Conservation (phyloP, 2,113 vertebrate genomes). For the Colinus virginianus region DNA sequence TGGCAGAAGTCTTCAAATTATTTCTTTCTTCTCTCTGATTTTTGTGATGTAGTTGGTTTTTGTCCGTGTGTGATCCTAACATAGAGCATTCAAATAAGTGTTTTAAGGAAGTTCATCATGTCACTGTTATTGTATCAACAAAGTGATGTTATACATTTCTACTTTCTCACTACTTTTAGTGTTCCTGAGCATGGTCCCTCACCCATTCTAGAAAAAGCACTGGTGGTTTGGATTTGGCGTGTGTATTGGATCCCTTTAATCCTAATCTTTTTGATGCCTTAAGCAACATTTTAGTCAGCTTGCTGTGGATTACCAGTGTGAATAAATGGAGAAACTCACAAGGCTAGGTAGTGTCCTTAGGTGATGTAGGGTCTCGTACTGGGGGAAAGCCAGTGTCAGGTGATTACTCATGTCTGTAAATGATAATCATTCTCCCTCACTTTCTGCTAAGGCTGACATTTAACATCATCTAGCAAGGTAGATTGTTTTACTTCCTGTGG, state of each 20-base stretch:
- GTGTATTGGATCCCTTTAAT: background rate
- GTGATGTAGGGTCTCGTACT: background rate
- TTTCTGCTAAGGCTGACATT: slow-evolving; percentile 29
- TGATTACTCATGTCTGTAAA: background rate
- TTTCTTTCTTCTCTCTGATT: background rate
- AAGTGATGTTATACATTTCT: background rate
- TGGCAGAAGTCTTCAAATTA: background rate
- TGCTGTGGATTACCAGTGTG: background rate
- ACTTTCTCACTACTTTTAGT: background rate
- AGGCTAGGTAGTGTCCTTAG: background rate
- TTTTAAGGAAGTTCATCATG: background rate
- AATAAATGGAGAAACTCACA: background rate
- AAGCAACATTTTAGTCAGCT: background rate
- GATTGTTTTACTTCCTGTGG: slow-evolving; percentile 52
- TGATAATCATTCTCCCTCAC: background rate
- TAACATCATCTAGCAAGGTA: slow-evolving; percentile 41
- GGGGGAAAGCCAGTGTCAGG: background rate
- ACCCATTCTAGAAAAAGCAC: rapidly evolving
- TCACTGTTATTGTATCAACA: background rate
- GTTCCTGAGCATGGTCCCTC: background rate
- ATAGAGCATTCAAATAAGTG: background rate
- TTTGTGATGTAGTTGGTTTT: background rate
- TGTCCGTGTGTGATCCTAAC: background rate
- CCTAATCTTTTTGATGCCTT: background rate
- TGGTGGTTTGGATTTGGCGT: background rate